phyloP scores from a whole-genome alignment of 2,797 vertebrate species.

The Chaunax sp. region DNA sequence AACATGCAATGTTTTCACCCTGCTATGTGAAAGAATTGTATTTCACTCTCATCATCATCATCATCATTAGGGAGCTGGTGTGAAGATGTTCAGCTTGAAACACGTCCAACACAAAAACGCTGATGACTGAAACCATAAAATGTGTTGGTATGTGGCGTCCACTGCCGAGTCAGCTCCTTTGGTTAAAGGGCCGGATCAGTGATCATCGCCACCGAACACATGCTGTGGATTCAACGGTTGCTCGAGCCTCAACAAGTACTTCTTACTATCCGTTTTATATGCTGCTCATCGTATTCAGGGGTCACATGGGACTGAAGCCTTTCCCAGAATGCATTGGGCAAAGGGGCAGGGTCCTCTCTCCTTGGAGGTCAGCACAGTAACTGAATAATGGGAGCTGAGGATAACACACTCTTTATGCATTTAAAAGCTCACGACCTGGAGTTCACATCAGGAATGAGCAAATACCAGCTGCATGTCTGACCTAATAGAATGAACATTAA shows the following conservation, averaged over 20 bases:
- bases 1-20: conserved; percentile 1
- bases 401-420: conserved; percentile 18
- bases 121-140: conserved; percentile 21
- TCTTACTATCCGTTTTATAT: conserved; percentile 9
- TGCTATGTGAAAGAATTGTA: background rate
- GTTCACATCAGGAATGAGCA: background rate
- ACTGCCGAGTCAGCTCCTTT: conserved; percentile 51
- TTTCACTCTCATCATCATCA: background rate
- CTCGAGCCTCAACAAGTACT: conserved; percentile 13
- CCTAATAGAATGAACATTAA: conserved; percentile 27
- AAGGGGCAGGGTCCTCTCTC: conserved; percentile 9
- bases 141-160: conserved; percentile 12
- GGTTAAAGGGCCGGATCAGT: conserved; percentile 31
- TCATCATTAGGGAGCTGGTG: background rate
- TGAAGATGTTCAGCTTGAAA: conserved; percentile 13
- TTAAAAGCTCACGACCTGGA: conserved; percentile 4
- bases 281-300: conserved; percentile 25
- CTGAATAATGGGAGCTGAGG: conserved; percentile 16
- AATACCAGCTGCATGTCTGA: conserved; percentile 2
- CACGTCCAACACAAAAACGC: background rate
- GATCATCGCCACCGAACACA: conserved; percentile 26
- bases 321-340: conserved; percentile 35
- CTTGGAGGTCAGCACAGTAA: conserved; percentile 19
- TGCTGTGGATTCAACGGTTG: conserved; percentile 22
- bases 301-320: conserved; percentile 11